phyloP scores from a whole-genome alignment of 2,888 invertebrate genomes.

The Villa cingulata region DNA sequence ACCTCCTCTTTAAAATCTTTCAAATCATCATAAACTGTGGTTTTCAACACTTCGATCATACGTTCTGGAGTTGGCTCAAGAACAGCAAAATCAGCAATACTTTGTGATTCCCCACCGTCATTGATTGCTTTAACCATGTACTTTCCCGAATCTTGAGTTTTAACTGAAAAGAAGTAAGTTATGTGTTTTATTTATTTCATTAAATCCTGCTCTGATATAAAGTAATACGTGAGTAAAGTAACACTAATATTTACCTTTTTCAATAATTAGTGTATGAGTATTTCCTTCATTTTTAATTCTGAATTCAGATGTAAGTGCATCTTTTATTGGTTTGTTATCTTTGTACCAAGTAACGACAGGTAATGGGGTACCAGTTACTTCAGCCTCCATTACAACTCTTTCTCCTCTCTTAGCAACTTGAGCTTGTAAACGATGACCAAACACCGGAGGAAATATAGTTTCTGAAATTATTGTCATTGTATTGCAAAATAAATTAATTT shows the following conservation, averaged over 20 bases:
- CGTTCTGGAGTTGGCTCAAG: slow-evolving; percentile 54
- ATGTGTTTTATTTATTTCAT: too few species aligned
- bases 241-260: slow-evolving; percentile 50
- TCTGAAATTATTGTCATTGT: slow-evolving; percentile 39
- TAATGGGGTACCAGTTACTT: slow-evolving; percentile 64
- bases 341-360: slow-evolving; percentile 62
- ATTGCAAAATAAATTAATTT: background rate
- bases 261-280: slow-evolving; percentile 52
- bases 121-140: slow-evolving; percentile 63
- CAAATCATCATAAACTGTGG: slow-evolving; percentile 47
- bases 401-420: slow-evolving; percentile 59
- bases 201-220: too few species aligned
- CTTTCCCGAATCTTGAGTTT: slow-evolving; percentile 55
- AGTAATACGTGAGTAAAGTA: too few species aligned
- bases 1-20: slow-evolving; percentile 31
- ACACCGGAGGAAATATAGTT: slow-evolving; percentile 66
- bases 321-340: slow-evolving; percentile 49
- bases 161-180: slow-evolving; percentile 20
- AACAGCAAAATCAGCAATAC: slow-evolving; percentile 64
- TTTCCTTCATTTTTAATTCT: slow-evolving; percentile 51
- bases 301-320: slow-evolving; percentile 39
- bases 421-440: slow-evolving; percentile 62
- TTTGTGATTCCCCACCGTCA: slow-evolving; percentile 67
- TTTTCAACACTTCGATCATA: slow-evolving; percentile 52
- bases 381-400: slow-evolving; percentile 58